phyloP scores from a whole-genome alignment of 2,113 vertebrate genomes.

The Mastomys coucha region DNA sequence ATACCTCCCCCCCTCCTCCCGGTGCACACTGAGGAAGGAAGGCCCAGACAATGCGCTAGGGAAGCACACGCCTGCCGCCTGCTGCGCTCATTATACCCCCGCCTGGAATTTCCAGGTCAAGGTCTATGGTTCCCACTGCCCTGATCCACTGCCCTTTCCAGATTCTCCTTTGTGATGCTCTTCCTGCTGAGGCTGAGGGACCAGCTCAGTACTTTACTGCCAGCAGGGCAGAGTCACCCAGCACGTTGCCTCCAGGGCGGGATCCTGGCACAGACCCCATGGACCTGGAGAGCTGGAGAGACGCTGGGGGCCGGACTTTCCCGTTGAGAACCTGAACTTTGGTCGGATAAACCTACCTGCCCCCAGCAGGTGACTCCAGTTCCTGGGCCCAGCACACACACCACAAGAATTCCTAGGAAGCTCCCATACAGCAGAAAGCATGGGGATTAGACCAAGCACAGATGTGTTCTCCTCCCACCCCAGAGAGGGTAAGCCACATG shows the following conservation, averaged over 20 bases:
- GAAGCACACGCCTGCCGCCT: constrained; percentile 18
- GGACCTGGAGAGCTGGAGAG: fast-evolving
- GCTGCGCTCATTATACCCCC: background rate
- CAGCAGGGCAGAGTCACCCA: background rate
- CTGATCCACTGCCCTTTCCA: background rate
- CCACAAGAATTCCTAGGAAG: background rate
- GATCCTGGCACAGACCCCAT: background rate
- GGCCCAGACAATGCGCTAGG: background rate
- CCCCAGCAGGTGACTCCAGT: too few species aligned
- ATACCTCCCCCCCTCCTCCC: too few species aligned
- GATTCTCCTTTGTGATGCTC: background rate
- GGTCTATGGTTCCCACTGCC: background rate
- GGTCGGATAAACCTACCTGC: background rate
- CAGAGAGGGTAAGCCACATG: too few species aligned
- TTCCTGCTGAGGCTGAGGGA: background rate
- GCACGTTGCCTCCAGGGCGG: background rate
- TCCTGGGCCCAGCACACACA: fast-evolving
- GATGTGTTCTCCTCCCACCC: fast-evolving
- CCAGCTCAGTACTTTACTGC: background rate
- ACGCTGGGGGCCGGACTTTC: background rate
- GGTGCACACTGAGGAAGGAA: background rate
- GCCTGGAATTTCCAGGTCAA: constrained; percentile 58
- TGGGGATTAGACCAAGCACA: background rate
- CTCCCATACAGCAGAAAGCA: fast-evolving
- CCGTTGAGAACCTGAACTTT: background rate